Evolutionary conservation across 2,113 vertebrate species (phyloP).

Genomic region (Phoenicopterus ruber): DNA sequence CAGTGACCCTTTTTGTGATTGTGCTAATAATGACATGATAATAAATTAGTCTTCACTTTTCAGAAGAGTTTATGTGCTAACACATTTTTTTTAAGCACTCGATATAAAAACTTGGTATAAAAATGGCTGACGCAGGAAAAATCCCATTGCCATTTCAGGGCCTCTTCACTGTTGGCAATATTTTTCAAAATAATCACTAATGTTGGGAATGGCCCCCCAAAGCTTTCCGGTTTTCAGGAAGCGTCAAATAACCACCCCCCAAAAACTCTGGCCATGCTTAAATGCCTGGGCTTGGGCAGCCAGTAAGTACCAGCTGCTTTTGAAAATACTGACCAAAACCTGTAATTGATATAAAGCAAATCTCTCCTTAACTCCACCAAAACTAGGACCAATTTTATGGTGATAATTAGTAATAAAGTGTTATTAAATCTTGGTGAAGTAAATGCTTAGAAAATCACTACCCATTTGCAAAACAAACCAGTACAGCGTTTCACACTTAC

Average conservation of each 20-base stretch:
- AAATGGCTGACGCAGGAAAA: constrained; percentile 53
- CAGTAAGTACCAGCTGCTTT: neutral
- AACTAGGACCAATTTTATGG: neutral
- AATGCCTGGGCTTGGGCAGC: neutral
- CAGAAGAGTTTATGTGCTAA: constrained; percentile 74
- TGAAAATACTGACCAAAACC: neutral
- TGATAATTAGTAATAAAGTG: neutral
- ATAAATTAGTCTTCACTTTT: constrained; percentile 83
- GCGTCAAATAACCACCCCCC: neutral
- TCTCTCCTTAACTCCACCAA: neutral
- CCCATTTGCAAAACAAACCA: neutral
- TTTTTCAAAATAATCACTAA: neutral
- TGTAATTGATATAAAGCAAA: neutral
- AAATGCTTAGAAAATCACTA: neutral
- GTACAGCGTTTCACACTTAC: constrained; percentile 32
- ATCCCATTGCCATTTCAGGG: neutral
- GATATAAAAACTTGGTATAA: constrained; percentile 68
- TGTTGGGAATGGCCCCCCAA: neutral
- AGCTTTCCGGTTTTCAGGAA: neutral
- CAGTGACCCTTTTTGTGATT: constrained; percentile 83
- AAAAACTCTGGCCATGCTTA: neutral
- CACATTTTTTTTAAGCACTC: constrained; percentile 61
- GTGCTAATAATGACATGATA: constrained; percentile 81
- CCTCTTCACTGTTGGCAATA: neutral
- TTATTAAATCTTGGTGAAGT: neutral